Evolutionary conservation across 2,113 vertebrate genomes (phyloP).

Genomic region (Indri indri): DNA sequence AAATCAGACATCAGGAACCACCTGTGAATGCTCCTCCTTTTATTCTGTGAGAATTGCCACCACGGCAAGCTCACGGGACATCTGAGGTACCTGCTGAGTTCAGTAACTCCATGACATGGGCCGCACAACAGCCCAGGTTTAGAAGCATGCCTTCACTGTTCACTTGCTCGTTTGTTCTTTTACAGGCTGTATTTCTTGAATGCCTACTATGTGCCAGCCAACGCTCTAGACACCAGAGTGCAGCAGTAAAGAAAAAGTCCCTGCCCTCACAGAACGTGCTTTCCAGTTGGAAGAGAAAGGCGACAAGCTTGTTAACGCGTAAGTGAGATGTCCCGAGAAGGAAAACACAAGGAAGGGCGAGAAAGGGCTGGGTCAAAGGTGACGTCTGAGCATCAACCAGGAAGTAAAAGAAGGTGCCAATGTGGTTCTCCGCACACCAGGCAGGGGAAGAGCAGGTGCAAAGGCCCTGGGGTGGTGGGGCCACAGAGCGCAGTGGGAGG

Average conservation of each 20-base stretch:
- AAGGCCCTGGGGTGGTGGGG: not conserved
- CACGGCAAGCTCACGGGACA: too few species aligned
- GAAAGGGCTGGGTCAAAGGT: not conserved
- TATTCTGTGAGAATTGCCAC: too few species aligned
- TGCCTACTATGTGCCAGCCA: not conserved
- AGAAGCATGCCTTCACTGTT: too few species aligned
- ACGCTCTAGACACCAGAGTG: not conserved
- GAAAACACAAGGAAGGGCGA: not conserved
- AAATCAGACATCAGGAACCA: too few species aligned
- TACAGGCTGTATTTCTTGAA: not conserved
- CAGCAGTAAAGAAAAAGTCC: not conserved
- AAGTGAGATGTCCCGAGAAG: not conserved
- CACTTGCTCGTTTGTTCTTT: too few species aligned
- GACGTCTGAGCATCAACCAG: not conserved
- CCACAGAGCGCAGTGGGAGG: not conserved
- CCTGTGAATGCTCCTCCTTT: too few species aligned
- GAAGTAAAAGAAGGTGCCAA: not conserved
- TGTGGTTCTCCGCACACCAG: not conserved
- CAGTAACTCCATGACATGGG: too few species aligned
- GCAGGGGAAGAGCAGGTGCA: not conserved
- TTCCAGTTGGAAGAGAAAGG: rapidly evolving
- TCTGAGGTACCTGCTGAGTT: too few species aligned
- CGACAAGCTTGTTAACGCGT: not conserved
- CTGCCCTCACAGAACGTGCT: not conserved
- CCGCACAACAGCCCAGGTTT: too few species aligned